Evolutionary conservation across 2,888 invertebrate species (phyloP).

Genomic region (Unio delphinus): DNA sequence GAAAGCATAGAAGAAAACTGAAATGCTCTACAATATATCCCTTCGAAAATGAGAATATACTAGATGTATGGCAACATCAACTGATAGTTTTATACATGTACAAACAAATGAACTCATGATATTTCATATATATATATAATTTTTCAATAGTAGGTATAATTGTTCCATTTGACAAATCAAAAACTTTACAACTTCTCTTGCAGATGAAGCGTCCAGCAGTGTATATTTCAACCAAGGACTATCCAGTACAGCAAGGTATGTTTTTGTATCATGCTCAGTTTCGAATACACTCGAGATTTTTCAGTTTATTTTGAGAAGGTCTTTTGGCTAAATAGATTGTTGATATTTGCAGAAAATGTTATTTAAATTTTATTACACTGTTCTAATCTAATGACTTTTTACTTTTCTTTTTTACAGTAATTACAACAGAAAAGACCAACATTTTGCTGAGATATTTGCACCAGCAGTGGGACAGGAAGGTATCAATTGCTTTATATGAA

Average conservation of each 20-base stretch:
- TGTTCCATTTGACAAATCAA: neutral
- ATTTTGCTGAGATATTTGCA: conserved; percentile 93
- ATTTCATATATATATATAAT: no score
- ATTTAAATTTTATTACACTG: neutral
- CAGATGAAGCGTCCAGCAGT: conserved; percentile 88
- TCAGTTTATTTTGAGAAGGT: neutral
- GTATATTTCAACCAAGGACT: conserved; percentile 92
- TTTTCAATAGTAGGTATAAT: no score
- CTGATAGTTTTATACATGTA: no score
- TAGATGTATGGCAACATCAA: no score
- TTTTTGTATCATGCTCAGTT: neutral
- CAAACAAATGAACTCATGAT: no score
- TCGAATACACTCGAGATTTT: neutral
- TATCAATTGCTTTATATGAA: conserved; percentile 28
- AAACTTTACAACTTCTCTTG: conserved; percentile 21
- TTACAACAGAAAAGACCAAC: conserved; percentile 95
- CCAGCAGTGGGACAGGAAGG: conserved; percentile 91
- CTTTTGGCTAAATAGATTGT: neutral
- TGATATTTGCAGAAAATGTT: neutral
- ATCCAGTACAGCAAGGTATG: conserved; percentile 91
- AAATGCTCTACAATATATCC: no score
- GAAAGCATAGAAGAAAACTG: neutral
- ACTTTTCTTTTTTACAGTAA: conserved; percentile 78
- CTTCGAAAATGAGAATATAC: no score
- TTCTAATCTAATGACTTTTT: neutral